Base-by-base conservation (phyloP, 2,888 invertebrate genomes). In the Deilephila elpenor region DNA sequence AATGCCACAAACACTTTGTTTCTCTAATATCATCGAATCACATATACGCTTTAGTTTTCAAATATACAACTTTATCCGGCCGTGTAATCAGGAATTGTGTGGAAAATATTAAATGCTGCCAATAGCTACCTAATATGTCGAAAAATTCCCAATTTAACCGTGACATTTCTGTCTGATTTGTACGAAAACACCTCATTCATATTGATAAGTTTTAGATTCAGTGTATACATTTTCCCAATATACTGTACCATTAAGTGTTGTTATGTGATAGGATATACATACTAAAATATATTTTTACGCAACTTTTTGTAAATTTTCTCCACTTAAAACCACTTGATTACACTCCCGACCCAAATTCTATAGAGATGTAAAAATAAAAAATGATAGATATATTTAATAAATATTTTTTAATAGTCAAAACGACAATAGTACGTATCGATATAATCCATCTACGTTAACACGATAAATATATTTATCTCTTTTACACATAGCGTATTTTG, bases 1-100 rank as follows among this genome's bases (percentile, higher is more conserved):
- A 64, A 64, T 64, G 64, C 64, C 64, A 44, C 20, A 17, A 44
- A 67, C 51, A 67, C 25, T 20, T 17, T 34, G 29, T 62, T 37
- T 61, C 19, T 62, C n/a, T 64, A 64, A 44, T 64, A 64, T 44
- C 20, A 64, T 44, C 37, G 64, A 64, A 64, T 64, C 64, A 64
- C 64, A 44, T 44, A 64, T 64, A 64, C 14, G 44, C 44, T 44
- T 64, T 44, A 25, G 25, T 67, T 67, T 25, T 25, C 29, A 67
- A 62, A 34, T 64, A 67, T 51, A 25, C 20, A 25, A 51, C 25
- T 67, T 51, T 29, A 44, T 44, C 51, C 44, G 25, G 44, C 0
- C 44, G 51, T 67, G 67, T 25, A 51, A 44, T 44, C 25, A 51
- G 37, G 1, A 34, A 3, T 14, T 3, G 14, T 44, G 11, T 44